These are phyloP conservation scores for Saccostrea cuccullata DNA, from an alignment of 1,140 invertebrate species.

Conservation along the genomic window DNA sequence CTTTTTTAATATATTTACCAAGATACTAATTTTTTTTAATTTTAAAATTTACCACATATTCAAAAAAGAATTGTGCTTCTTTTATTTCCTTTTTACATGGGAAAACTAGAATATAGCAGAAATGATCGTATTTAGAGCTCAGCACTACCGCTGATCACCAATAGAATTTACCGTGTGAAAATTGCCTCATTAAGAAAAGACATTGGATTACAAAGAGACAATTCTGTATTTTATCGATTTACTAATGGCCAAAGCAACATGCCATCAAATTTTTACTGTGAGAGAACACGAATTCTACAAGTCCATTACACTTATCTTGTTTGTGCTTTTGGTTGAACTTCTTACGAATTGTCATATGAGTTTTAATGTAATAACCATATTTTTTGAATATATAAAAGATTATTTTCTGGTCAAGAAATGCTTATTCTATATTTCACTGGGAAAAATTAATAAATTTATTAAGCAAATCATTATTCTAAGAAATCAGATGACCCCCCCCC, in stretches of 20 bases:
- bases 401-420: too few relatives aligned
- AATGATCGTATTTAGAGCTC: neutral
- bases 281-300: neutral
- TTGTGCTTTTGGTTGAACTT: neutral
- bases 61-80: neutral
- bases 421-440: too few relatives aligned
- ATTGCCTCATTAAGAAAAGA: constrained; percentile 22
- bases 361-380: too few relatives aligned
- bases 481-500: too few relatives aligned
- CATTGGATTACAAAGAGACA: neutral
- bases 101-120: neutral
- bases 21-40: too few relatives aligned
- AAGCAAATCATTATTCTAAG: too few relatives aligned
- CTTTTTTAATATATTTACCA: too few relatives aligned
- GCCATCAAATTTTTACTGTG: neutral
- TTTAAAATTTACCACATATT: neutral
- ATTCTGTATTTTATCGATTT: constrained; percentile 14
- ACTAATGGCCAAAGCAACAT: neutral
- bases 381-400: too few relatives aligned
- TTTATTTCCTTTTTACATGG: neutral
- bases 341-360: too few relatives aligned
- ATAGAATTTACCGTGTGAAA: constrained; percentile 23
- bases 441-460: too few relatives aligned
- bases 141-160: neutral
- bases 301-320: neutral